Conservation (phyloP, 2,888 invertebrate species). For the Diplazon laetatorius region DNA sequence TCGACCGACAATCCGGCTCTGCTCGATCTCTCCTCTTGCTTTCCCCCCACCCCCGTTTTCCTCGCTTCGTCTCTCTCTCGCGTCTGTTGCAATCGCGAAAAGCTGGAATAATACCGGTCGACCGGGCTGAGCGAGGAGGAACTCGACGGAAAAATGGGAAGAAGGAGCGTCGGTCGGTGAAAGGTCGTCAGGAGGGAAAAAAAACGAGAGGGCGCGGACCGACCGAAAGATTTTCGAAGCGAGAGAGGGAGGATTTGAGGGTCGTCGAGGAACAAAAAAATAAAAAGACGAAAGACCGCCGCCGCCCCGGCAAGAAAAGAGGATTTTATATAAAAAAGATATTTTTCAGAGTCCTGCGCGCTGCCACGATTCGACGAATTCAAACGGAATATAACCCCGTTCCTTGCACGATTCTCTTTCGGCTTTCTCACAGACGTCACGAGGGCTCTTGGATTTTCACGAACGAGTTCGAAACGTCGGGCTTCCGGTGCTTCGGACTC, state of each 20-base stretch:
- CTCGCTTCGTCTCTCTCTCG: slow-evolving; percentile 22
- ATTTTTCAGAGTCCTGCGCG: slow-evolving; percentile 65
- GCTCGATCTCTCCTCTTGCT: slow-evolving; percentile 21
- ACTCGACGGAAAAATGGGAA: slow-evolving; percentile 22
- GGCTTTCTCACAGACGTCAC: slow-evolving; percentile 15
- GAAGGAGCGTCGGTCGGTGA: slow-evolving; percentile 44
- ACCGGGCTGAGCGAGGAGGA: slow-evolving; percentile 50
- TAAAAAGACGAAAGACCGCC: slow-evolving; percentile 62
- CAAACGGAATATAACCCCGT: slow-evolving; percentile 50
- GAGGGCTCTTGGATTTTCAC: slow-evolving; percentile 38
- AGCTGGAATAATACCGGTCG: slow-evolving; percentile 66
- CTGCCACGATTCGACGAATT: slow-evolving; percentile 64
- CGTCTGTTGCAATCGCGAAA: slow-evolving; percentile 62
- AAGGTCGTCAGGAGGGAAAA: slow-evolving; percentile 55
- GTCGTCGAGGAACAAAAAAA: slow-evolving; percentile 62
- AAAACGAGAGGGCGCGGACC: slow-evolving; percentile 48
- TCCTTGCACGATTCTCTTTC: slow-evolving; percentile 39
- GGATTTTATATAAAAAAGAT: slow-evolving; percentile 71
- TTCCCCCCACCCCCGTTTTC: slow-evolving; percentile 6
- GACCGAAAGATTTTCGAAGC: slow-evolving; percentile 56
- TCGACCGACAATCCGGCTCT: slow-evolving; percentile 38
- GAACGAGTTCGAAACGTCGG: slow-evolving; percentile 3
- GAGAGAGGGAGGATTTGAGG: slow-evolving; percentile 66
- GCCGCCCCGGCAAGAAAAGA: no score
- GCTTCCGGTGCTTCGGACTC: slow-evolving; percentile 8